phyloP scores from a whole-genome alignment of 1,140 invertebrate genomes.

The Ridgeia piscesae region DNA sequence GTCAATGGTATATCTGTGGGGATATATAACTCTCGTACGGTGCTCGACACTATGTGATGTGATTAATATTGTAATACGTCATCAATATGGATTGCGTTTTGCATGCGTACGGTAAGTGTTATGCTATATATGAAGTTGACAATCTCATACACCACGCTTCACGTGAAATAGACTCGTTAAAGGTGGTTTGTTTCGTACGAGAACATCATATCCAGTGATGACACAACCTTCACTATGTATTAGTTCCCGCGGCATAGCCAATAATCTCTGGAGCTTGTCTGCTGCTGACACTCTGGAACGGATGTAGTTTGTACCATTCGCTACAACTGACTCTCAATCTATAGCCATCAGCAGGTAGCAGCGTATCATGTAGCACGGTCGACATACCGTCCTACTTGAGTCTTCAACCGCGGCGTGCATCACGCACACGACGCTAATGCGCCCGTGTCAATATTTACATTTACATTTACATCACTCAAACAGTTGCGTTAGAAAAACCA shows the following conservation, averaged over 20 bases:
- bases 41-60: neutral
- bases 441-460: neutral
- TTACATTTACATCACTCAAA: neutral
- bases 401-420: neutral
- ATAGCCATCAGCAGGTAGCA: neutral
- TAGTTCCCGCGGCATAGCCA: neutral
- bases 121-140: neutral
- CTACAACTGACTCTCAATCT: neutral
- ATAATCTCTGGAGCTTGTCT: neutral
- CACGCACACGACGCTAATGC: neutral
- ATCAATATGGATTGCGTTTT: neutral
- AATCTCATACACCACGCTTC: neutral
- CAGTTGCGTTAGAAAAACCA: neutral
- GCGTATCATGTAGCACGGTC: neutral
- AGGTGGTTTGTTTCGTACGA: neutral
- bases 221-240: neutral
- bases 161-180: neutral
- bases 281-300: neutral
- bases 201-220: neutral
- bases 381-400: no score
- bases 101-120: neutral
- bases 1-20: neutral
- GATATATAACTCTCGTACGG: neutral
- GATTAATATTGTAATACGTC: neutral
- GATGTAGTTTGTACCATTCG: neutral